Conservation (phyloP, 2,113 vertebrate genomes). For the Gymnorhina tibicen region DNA sequence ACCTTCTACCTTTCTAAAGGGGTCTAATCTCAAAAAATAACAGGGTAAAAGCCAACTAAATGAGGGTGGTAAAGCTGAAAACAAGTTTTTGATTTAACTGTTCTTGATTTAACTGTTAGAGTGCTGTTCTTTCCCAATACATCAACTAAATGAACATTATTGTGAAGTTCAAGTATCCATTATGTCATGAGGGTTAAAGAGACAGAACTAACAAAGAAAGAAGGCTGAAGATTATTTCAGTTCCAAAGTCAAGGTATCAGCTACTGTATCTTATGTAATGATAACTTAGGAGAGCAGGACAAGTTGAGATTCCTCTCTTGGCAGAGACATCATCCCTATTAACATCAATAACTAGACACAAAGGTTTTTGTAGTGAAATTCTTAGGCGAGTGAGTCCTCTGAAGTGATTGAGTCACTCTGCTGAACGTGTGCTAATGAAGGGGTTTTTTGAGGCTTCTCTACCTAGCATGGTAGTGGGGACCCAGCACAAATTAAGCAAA, state of each 20-base stretch:
- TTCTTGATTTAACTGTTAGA: conserved; percentile 44
- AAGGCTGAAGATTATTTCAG: not conserved
- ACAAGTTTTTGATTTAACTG: conserved; percentile 43
- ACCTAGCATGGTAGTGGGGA: not conserved
- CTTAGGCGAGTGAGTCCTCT: not conserved
- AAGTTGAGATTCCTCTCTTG: not conserved
- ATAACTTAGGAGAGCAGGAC: not conserved
- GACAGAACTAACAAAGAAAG: not conserved
- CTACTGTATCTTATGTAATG: not conserved
- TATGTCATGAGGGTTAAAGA: not conserved
- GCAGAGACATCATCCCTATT: not conserved
- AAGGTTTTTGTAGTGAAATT: not conserved
- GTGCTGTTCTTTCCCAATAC: not conserved
- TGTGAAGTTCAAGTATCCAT: not conserved
- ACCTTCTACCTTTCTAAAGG: conserved; percentile 47
- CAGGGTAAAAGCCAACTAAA: conserved; percentile 31
- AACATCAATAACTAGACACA: not conserved
- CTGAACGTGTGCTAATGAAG: not conserved
- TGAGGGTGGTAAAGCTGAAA: conserved; percentile 23
- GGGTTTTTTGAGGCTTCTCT: not conserved
- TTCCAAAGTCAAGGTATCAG: not conserved
- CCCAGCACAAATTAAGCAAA: not conserved
- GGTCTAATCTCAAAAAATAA: conserved; percentile 60
- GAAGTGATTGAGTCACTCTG: not conserved
- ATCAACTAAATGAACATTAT: not conserved